A percentile compares a stretch with the other conserved stretches of the same genome.
Conservation (phyloP, 2,113 vertebrate species). For the Thamnophis sirtalis region DNA sequence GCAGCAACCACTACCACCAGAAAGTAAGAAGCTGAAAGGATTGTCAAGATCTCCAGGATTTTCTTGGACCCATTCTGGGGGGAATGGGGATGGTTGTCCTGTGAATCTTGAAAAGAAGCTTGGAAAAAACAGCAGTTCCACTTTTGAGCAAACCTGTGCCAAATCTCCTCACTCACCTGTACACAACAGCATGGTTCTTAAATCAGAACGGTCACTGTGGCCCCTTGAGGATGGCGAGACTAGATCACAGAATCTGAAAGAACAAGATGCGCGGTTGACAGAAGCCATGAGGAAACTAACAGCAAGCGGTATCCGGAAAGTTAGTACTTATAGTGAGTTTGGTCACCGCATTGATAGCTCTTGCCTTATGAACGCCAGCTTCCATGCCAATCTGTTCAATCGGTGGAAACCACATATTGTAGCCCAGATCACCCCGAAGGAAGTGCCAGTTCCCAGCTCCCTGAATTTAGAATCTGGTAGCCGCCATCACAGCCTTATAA, state of each 20-base stretch:
- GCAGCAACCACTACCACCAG: slow-evolving; percentile 25
- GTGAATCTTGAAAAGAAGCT: slow-evolving; percentile 38
- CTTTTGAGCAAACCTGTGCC: slow-evolving; percentile 23
- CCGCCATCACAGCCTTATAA: slow-evolving; percentile 36
- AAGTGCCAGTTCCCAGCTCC: slow-evolving; percentile 7
- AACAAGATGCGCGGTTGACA: slow-evolving; percentile 62
- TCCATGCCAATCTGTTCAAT: slow-evolving; percentile 41
- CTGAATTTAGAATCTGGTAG: slow-evolving; percentile 32
- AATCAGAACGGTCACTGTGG: slow-evolving; percentile 36
- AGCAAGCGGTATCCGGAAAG: slow-evolving; percentile 26
- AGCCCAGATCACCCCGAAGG: slow-evolving; percentile 32
- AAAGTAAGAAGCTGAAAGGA: slow-evolving; percentile 51
- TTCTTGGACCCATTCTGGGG: slow-evolving; percentile 54
- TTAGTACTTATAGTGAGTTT: slow-evolving; percentile 19
- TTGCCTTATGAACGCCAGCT: slow-evolving; percentile 41
- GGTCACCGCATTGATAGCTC: slow-evolving; percentile 34
- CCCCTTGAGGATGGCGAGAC: slow-evolving; percentile 14
- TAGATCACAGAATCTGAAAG: slow-evolving; percentile 22
- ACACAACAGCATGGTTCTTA: slow-evolving; percentile 23
- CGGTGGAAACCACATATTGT: slow-evolving; percentile 33
- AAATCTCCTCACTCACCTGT: not conserved
- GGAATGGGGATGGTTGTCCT: slow-evolving; percentile 48
- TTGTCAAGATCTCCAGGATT: slow-evolving; percentile 26
- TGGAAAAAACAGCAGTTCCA: slow-evolving; percentile 40
- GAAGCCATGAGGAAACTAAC: slow-evolving; percentile 65